Percentiles rank a stretch among this genome's conserved stretches.
These are phyloP conservation scores for Incurvaria masculella DNA, from an alignment of 2,888 invertebrate genomes.

Conservation along the genomic window DNA sequence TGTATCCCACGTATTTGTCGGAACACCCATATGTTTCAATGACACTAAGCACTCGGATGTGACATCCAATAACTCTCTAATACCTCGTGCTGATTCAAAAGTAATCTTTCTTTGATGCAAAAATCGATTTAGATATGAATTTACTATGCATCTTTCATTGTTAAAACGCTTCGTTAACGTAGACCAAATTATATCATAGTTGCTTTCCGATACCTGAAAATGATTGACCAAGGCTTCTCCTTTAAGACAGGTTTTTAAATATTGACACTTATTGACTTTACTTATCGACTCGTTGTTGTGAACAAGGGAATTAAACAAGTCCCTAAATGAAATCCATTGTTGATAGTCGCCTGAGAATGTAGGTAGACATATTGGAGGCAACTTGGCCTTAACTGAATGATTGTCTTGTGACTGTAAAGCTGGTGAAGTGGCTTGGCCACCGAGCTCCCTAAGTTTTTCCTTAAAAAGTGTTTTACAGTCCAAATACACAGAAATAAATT, in stretches of 20 bases:
- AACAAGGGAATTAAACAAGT: constrained; percentile 12
- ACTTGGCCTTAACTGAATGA: constrained; percentile 4
- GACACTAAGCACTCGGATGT: constrained; percentile 18
- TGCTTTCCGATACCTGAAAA: constrained; percentile 9
- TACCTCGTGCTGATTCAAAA: constrained; percentile 10
- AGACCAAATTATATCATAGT: constrained; percentile 14
- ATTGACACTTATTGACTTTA: constrained; percentile 15
- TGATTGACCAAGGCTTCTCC: constrained; percentile 15
- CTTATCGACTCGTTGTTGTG: constrained; percentile 8
- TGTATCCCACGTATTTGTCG: constrained; percentile 8
- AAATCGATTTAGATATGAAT: constrained; percentile 14
- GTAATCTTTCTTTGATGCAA: constrained; percentile 14
- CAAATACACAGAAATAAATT: neutral
- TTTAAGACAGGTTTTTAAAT: constrained; percentile 13
- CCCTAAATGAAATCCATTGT: constrained; percentile 13
- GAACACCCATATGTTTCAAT: constrained; percentile 15
- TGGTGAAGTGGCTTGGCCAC: constrained; percentile 16
- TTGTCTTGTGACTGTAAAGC: constrained; percentile 10
- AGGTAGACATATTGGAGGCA: constrained; percentile 14
- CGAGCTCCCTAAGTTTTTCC: constrained; percentile 6
- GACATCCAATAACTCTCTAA: constrained; percentile 18
- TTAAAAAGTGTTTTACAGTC: neutral
- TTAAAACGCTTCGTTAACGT: constrained; percentile 13
- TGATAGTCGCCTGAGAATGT: constrained; percentile 12
- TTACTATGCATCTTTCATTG: constrained; percentile 15